Conservation (phyloP, 2,113 vertebrate genomes). For the Lipotes vexillifer region DNA sequence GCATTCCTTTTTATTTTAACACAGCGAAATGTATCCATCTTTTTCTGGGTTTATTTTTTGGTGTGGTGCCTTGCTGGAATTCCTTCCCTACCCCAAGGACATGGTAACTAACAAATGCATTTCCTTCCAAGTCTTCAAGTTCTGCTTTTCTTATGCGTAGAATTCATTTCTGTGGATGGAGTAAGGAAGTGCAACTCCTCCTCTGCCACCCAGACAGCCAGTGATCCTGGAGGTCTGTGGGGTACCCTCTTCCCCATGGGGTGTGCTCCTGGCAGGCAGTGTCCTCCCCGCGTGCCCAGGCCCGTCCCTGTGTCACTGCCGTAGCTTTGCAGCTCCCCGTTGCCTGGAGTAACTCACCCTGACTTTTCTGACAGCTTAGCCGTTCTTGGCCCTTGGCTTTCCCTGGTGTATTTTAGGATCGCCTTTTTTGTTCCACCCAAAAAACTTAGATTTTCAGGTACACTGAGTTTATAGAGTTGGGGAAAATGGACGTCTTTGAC, state of each 20-base stretch:
- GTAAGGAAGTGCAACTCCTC: neutral
- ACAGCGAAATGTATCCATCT: rapidly evolving
- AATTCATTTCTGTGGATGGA: neutral
- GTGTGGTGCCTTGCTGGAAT: neutral
- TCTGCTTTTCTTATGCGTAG: neutral
- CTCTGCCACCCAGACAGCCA: rapidly evolving
- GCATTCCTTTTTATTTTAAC: neutral
- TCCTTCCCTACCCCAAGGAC: neutral
- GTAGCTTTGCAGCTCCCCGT: rapidly evolving
- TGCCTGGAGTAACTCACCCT: too few relatives aligned
- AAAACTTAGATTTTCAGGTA: neutral
- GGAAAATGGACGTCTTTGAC: too few relatives aligned
- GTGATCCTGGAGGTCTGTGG: rapidly evolving
- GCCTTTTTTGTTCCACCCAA: neutral
- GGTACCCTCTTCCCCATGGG: neutral
- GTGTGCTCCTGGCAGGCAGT: too few relatives aligned
- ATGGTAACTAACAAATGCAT: neutral
- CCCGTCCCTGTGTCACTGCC: neutral
- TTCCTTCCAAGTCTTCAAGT: neutral
- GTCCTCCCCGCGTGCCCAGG: neutral
- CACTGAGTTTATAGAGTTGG: neutral
- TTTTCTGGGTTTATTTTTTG: neutral
- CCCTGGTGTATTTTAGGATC: neutral
- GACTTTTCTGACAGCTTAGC: neutral
- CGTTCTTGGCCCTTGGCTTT: neutral